Base-by-base conservation (phyloP, 1,140 invertebrate species). In the Cotesia typhae region DNA sequence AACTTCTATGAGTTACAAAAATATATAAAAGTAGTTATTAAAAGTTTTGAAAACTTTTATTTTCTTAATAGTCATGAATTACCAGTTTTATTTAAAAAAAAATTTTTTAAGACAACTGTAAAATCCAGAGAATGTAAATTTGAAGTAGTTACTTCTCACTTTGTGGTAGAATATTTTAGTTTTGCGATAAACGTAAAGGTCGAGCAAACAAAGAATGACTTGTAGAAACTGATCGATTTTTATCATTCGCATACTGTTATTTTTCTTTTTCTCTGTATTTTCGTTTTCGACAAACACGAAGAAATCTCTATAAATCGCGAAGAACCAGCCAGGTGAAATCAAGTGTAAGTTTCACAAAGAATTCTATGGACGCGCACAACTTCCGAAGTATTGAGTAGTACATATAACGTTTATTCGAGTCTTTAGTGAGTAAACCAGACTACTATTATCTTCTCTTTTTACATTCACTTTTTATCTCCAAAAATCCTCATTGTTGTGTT, bases 281-380 rank as follows among this genome's bases (percentile, higher is more conserved):
- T 68, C 66, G 20, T 28, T 51, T 17, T 68, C 66, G 20, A 14
- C 10, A 47, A 28, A 66, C 20, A 55, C 38, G 35, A 17, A 37
- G 70, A 67, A 36, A 70, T 70, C 68, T 71, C 28, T 14, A 47
- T n/a, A 52, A 55, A 41, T 66, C 52, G 63, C 4, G 35, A 64
- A 14, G 41, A 64, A 66, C 35, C 37, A 66, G 51, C 52, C 52
- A 55, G 57, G 71, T 67, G 65, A 67, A 72, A 72, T 72, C 71
- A 72, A 72, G 71, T 67, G 71, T 60, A 72, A 72, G 65, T 12
- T 12, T 67, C 65, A 68, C 71, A 72, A 72, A 72, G 71, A 72
- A 67, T 72, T 72, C 55, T 67, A 72, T 72, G 63, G 64, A 64
- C 70, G 55, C 63, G 64, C 64, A 67, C 52, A 72, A 72, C 70